Percentiles rank a stretch among this genome's conserved stretches.
phyloP scores from a whole-genome alignment of 2,888 invertebrate species.

The Athalia cordata region DNA sequence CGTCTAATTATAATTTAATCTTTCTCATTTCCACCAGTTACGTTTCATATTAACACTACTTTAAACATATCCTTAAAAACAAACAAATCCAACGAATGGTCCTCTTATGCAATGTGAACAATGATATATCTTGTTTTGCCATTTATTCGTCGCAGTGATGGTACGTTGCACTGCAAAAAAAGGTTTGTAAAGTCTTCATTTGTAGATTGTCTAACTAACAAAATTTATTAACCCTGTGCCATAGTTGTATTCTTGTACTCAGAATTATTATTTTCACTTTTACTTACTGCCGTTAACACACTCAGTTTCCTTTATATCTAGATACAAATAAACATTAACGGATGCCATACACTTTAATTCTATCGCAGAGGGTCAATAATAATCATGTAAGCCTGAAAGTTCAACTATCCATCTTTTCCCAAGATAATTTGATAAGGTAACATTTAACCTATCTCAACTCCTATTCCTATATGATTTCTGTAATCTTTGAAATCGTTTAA shows the following conservation, averaged over 20 bases:
- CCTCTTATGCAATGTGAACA: constrained; percentile 46
- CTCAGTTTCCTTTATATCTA: not conserved
- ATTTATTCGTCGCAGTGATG: constrained; percentile 67
- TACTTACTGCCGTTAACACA: not conserved
- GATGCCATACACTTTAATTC: not conserved
- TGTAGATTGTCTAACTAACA: constrained; percentile 25
- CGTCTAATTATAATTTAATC: not conserved
- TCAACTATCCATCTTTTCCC: not conserved
- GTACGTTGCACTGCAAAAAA: constrained; percentile 67
- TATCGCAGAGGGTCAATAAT: constrained; percentile 24
- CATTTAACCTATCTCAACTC: not conserved
- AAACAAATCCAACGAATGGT: constrained; percentile 46
- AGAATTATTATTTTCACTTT: not conserved
- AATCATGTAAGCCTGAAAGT: not conserved
- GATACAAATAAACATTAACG: not conserved
- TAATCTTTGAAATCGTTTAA: not conserved
- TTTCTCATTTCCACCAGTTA: constrained; percentile 30
- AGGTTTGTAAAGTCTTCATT: constrained; percentile 43
- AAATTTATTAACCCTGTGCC: constrained; percentile 24
- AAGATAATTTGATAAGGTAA: not conserved
- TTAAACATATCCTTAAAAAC: constrained; percentile 36
- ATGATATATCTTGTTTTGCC: constrained; percentile 50
- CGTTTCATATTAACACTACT: constrained; percentile 38
- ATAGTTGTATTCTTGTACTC: not conserved
- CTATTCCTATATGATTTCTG: not conserved